Evolutionary conservation across 2,888 invertebrate species (phyloP).

Genomic region (Chymomyza procnemis): DNA sequence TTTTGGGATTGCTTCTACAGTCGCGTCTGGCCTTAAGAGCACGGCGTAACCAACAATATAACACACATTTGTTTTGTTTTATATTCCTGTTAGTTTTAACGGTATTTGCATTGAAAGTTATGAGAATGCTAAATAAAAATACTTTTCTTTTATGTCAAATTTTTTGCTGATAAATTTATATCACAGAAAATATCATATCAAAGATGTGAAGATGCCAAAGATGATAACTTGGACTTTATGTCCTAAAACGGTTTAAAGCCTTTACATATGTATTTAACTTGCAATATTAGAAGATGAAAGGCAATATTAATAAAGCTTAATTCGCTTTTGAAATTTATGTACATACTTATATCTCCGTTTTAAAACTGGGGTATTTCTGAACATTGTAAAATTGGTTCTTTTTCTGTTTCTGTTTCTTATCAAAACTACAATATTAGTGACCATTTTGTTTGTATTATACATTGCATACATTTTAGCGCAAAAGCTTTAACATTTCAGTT

Average conservation of each 20-base stretch:
- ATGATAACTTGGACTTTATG: no score
- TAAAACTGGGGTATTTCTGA: no score
- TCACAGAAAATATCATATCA: no score
- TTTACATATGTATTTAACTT: no score
- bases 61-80: conserved; percentile 22
- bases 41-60: not conserved
- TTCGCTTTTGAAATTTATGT: no score
- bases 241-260: no score
- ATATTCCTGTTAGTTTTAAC: conserved; percentile 13
- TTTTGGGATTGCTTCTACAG: conserved; percentile 15
- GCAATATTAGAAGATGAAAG: no score
- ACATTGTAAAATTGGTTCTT: no score
- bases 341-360: no score
- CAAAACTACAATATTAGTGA: not conserved
- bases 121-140: conserved; percentile 61
- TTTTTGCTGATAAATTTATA: no score
- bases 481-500: conserved; percentile 4
- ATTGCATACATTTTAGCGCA: not conserved
- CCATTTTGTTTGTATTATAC: not conserved
- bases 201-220: no score
- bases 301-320: no score
- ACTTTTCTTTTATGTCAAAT: conserved; percentile 67
- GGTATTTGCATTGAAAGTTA: not conserved
- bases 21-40: not conserved
- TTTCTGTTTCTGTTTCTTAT: conserved; percentile 11